Evolutionary conservation across 2,113 vertebrate species (phyloP).

Genomic region (Eidolon helvum): DNA sequence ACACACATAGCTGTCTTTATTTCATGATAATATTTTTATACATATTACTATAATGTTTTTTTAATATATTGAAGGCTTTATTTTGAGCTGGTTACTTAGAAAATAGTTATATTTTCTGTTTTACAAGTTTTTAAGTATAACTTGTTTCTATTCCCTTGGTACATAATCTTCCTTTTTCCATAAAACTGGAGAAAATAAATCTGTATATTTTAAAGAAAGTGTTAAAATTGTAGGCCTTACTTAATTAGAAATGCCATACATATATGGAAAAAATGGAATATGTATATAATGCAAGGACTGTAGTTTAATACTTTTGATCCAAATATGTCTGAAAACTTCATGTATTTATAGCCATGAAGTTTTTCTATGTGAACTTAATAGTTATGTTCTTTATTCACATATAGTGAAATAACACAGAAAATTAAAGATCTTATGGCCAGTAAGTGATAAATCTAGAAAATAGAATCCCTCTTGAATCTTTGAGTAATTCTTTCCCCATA

Average conservation of each 20-base stretch:
- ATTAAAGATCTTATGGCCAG: background rate
- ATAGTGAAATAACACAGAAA: conserved; percentile 5
- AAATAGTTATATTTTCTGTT: conserved; percentile 42
- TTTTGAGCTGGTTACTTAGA: conserved; percentile 46
- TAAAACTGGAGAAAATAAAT: conserved; percentile 29
- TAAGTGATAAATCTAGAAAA: background rate
- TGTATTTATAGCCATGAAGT: background rate
- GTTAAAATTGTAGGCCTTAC: background rate
- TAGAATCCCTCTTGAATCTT: background rate
- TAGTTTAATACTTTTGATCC: background rate
- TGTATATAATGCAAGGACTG: background rate
- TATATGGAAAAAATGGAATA: background rate
- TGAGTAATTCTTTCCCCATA: background rate
- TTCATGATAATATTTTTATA: conserved; percentile 51
- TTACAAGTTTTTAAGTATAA: background rate
- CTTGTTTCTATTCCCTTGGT: conserved; percentile 37
- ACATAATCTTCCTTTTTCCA: background rate
- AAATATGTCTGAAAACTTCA: conserved; percentile 25
- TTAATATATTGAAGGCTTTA: conserved; percentile 30
- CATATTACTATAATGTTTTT: conserved; percentile 40
- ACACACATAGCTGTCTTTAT: background rate
- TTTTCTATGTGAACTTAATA: conserved; percentile 17
- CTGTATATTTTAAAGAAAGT: background rate
- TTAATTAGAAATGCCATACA: background rate
- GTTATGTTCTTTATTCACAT: background rate